Evolutionary conservation across 2,888 invertebrate species (phyloP).

Genomic region (Tenthredo distinguenda): DNA sequence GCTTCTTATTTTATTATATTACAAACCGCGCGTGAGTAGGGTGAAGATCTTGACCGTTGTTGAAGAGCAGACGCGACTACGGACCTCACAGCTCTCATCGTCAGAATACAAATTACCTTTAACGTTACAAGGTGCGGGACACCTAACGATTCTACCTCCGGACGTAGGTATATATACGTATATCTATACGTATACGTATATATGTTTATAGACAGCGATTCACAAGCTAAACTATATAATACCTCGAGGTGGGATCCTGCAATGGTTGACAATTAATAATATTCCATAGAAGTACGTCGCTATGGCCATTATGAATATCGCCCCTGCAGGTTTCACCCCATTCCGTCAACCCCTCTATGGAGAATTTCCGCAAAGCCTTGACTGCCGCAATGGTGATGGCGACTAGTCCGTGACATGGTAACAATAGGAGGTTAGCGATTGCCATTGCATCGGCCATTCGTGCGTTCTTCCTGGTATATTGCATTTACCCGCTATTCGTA

Average conservation of each 20-base stretch:
- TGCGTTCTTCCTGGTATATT: background rate
- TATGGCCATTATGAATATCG: background rate
- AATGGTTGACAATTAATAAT: conserved; percentile 11
- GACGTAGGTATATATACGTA: background rate
- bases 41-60: conserved; percentile 10
- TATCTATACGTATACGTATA: background rate
- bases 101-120: conserved; percentile 33
- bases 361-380: conserved; percentile 3
- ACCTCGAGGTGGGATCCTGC: background rate
- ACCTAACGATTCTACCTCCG: background rate
- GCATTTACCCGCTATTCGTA: background rate
- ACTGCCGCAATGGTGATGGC: conserved; percentile 12
- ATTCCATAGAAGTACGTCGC: background rate
- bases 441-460: background rate
- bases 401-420: conserved; percentile 30
- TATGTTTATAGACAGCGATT: background rate
- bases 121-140: conserved; percentile 2
- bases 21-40: background rate
- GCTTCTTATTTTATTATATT: background rate
- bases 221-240: conserved; percentile 12
- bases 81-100: background rate
- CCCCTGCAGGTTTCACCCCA: conserved; percentile 9
- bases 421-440: conserved; percentile 42
- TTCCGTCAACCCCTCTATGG: conserved; percentile 16
- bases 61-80: background rate